Percentiles rank a stretch among this genome's conserved stretches.
These are phyloP conservation scores for Synanthedon tipuliformis DNA, from an alignment of 2,888 invertebrate genomes.

Conservation along the genomic window DNA sequence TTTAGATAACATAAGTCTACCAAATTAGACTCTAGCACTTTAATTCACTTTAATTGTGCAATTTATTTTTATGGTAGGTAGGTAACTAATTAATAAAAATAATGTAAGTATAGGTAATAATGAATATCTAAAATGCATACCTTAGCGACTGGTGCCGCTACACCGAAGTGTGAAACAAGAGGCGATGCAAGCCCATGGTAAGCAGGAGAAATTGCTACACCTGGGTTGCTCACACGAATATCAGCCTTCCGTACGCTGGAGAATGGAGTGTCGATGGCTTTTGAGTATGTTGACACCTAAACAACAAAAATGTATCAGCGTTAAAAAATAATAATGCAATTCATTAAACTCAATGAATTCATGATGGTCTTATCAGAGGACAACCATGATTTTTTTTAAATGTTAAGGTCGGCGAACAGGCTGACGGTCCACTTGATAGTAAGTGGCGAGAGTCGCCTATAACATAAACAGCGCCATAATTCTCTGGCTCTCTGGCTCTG, in stretches of 20 bases:
- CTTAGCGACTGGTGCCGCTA: slow-evolving; percentile 49
- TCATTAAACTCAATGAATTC: too few species aligned
- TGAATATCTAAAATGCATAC: slow-evolving; percentile 16
- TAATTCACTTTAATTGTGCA: too few species aligned
- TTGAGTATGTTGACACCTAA: slow-evolving; percentile 74
- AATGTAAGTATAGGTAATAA: background rate
- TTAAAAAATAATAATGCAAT: too few species aligned
- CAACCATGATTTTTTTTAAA: too few species aligned
- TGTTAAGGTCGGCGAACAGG: too few species aligned
- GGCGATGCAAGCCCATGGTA: slow-evolving; percentile 24
- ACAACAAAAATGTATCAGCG: slow-evolving; percentile 2
- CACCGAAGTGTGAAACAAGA: slow-evolving; percentile 40
- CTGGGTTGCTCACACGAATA: slow-evolving; percentile 77
- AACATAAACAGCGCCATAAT: too few species aligned
- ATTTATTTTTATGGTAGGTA: background rate
- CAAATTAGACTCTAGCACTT: too few species aligned
- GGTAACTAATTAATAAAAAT: background rate
- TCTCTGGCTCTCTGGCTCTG: too few species aligned
- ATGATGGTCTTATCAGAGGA: too few species aligned
- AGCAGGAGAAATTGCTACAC: slow-evolving; percentile 47
- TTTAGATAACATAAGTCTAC: too few species aligned
- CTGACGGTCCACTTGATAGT: too few species aligned
- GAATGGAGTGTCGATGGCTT: slow-evolving; percentile 79
- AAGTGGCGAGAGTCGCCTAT: too few species aligned
- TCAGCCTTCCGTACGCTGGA: slow-evolving; percentile 78